A percentile compares a stretch with the other conserved stretches of the same genome.
phyloP scores from a whole-genome alignment of 2,888 invertebrate species.

The Ophion obscuratus region DNA sequence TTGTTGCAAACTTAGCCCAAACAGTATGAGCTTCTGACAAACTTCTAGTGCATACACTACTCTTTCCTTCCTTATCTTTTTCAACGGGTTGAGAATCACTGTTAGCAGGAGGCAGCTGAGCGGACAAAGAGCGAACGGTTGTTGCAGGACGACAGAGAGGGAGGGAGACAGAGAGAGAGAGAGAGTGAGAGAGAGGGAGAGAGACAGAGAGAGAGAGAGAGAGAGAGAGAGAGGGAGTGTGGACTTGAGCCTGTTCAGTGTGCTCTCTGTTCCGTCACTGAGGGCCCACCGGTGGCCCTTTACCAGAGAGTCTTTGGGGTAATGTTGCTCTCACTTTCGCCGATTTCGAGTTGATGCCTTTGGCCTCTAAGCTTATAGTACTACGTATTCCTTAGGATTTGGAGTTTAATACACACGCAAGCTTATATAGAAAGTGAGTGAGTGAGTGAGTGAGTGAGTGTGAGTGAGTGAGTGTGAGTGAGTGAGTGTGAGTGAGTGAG shows the following conservation, averaged over 20 bases:
- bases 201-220: constrained; percentile 9
- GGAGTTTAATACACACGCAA: not conserved
- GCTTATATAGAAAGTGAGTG: not conserved
- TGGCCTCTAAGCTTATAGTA: constrained; percentile 40
- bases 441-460: too few species aligned
- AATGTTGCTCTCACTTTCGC: constrained; percentile 39
- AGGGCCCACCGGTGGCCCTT: constrained; percentile 63
- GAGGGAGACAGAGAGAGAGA: constrained; percentile 36
- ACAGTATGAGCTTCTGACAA: not conserved
- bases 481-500: too few species aligned
- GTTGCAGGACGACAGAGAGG: constrained; percentile 79
- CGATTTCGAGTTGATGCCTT: constrained; percentile 37
- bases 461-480: too few species aligned
- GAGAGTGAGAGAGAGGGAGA: not conserved
- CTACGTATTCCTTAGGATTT: constrained; percentile 37
- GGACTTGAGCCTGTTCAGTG: constrained; percentile 50
- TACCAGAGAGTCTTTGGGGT: constrained; percentile 39
- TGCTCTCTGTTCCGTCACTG: constrained; percentile 46
- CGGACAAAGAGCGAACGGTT: constrained; percentile 83
- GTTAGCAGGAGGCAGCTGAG: constrained; percentile 82
- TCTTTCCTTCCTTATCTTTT: constrained; percentile 4
- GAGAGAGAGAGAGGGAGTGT: constrained; percentile 19
- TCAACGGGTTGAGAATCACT: constrained; percentile 77
- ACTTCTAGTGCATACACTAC: not conserved
- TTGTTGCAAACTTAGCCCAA: not conserved